These are phyloP conservation scores for Phaetusa simplex DNA, from an alignment of 2,113 vertebrate genomes.

Conservation along the genomic window DNA sequence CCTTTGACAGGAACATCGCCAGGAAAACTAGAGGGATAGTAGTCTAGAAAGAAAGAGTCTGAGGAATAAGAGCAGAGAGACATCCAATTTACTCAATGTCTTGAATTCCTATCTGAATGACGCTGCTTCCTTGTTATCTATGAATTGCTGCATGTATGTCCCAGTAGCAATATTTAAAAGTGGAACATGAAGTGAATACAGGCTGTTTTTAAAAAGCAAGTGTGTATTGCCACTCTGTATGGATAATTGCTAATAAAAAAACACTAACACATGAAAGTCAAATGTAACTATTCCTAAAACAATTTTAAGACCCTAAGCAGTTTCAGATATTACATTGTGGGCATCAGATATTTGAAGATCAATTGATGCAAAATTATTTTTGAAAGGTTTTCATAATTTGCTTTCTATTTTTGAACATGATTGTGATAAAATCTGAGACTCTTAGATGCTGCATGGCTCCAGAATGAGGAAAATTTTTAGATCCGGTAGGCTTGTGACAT, in stretches of 20 bases:
- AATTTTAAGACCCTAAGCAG: not conserved
- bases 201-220: not conserved
- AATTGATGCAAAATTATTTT: not conserved
- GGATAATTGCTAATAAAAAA: not conserved
- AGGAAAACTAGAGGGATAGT: not conserved
- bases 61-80: not conserved
- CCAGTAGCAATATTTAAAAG: not conserved
- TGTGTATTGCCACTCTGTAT: not conserved
- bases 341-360: not conserved
- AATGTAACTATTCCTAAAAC: not conserved
- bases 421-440: not conserved
- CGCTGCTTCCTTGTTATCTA: not conserved
- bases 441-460: not conserved
- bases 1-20: not conserved
- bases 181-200: not conserved
- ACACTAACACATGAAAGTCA: not conserved
- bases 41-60: not conserved
- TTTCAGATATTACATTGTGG: not conserved
- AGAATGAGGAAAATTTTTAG: not conserved
- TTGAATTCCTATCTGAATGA: not conserved
- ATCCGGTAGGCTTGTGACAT: not conserved
- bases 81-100: not conserved
- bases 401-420: not conserved
- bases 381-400: not conserved
- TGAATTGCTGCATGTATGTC: not conserved